Conservation (phyloP, 2,113 vertebrate genomes). For the Neodontobutis hainanensis region DNA sequence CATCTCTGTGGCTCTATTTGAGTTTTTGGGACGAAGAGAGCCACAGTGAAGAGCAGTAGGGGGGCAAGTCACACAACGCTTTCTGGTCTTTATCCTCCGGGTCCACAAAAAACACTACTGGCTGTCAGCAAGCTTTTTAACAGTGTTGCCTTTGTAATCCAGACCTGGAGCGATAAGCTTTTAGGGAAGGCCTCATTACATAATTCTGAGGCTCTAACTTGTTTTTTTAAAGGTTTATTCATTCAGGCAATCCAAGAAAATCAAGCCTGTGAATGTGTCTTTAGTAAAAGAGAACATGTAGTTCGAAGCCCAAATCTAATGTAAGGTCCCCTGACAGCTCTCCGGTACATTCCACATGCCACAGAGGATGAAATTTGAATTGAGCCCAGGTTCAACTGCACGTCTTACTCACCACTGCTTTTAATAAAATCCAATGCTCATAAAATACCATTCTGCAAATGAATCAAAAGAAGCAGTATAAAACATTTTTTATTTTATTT, state of each 20-base stretch:
- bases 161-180: neutral
- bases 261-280: neutral
- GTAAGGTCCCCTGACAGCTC: neutral
- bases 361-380: neutral
- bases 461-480: no score
- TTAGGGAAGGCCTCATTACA: slow-evolving; percentile 2
- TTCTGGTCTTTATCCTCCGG: neutral
- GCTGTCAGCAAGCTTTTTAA: neutral
- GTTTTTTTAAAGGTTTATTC: neutral
- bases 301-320: no score
- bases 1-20: neutral
- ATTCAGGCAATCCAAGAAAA: neutral
- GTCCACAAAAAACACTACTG: neutral
- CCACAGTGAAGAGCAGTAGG: neutral
- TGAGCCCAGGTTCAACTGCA: neutral
- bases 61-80: slow-evolving; percentile 7
- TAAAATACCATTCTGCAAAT: no score
- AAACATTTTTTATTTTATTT: no score
- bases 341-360: neutral
- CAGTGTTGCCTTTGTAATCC: slow-evolving; percentile 1
- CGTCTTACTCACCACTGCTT: neutral
- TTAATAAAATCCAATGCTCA: no score
- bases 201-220: neutral
- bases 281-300: slow-evolving; percentile 3
- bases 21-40: neutral